These are phyloP conservation scores for Brachionus plicatilis DNA, from an alignment of 1,140 invertebrate genomes.

Conservation along the genomic window DNA sequence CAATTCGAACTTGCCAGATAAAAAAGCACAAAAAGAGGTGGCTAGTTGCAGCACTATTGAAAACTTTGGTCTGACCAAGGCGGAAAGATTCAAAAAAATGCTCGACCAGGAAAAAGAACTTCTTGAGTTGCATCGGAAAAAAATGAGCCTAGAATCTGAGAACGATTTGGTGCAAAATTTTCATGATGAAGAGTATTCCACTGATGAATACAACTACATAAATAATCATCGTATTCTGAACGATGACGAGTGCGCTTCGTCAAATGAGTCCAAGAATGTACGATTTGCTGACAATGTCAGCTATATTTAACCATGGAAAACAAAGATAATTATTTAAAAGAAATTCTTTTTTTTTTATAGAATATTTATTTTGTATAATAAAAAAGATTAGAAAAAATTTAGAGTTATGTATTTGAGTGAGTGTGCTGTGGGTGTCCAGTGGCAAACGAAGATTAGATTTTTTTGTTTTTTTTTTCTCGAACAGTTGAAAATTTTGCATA, in stretches of 20 bases:
- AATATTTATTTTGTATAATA: constrained; percentile 21
- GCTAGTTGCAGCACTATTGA: background rate
- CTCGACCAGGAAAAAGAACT: constrained; percentile 24
- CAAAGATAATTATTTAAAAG: background rate
- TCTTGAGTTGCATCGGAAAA: background rate
- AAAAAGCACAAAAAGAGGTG: background rate
- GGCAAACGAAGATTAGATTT: background rate
- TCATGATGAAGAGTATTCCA: constrained; percentile 13
- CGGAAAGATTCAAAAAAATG: constrained; percentile 23
- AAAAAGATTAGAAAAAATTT: background rate
- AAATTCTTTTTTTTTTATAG: background rate
- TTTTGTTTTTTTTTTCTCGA: constrained; percentile 13
- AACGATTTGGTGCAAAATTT: background rate
- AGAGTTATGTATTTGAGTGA: background rate
- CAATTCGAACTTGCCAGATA: background rate
- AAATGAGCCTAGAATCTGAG: background rate
- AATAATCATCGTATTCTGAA: background rate
- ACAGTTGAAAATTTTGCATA: background rate
- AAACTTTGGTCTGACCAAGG: constrained; percentile 13
- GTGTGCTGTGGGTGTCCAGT: background rate
- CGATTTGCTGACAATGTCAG: constrained; percentile 38
- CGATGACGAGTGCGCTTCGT: background rate
- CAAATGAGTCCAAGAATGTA: constrained; percentile 34
- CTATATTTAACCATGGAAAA: constrained; percentile 16
- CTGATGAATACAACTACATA: constrained; percentile 16